A percentile compares a stretch with the other conserved stretches of the same genome.
phyloP scores from a whole-genome alignment of 2,797 vertebrate species.

The Tapirus indicus region DNA sequence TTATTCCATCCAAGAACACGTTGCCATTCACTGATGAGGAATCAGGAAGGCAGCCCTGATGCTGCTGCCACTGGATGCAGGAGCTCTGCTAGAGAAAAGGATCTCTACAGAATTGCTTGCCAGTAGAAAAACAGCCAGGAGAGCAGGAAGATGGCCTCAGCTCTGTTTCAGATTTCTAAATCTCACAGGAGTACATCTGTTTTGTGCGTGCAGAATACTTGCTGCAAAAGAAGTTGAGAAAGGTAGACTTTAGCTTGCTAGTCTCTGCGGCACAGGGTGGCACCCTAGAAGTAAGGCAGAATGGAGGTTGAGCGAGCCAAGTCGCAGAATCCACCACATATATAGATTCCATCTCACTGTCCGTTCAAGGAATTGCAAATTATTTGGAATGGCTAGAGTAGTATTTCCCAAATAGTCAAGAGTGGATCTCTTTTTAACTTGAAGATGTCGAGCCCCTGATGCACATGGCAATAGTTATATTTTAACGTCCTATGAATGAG shows the following conservation, averaged over 20 bases:
- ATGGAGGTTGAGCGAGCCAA: background rate
- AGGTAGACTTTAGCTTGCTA: background rate
- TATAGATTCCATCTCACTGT: background rate
- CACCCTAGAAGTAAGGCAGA: background rate
- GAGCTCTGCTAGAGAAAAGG: background rate
- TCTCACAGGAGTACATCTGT: background rate
- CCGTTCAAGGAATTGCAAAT: background rate
- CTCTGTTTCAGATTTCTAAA: background rate
- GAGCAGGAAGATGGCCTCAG: background rate
- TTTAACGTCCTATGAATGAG: slow-evolving; percentile 11
- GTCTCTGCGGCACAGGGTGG: background rate
- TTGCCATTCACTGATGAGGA: background rate
- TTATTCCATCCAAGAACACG: background rate
- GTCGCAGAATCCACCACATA: background rate
- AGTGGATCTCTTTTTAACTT: background rate
- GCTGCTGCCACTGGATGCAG: background rate
- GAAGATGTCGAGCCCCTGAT: background rate
- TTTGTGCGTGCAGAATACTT: background rate
- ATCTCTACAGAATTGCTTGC: background rate
- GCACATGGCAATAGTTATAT: background rate
- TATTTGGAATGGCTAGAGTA: background rate
- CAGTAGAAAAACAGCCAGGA: background rate
- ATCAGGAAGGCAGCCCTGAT: background rate
- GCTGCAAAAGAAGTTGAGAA: slow-evolving; percentile 15
- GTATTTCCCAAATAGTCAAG: background rate